A percentile compares a stretch with the other conserved stretches of the same genome.
These are phyloP conservation scores for Sebastes elongatus DNA, from an alignment of 2,797 vertebrate species.

Conservation along the genomic window DNA sequence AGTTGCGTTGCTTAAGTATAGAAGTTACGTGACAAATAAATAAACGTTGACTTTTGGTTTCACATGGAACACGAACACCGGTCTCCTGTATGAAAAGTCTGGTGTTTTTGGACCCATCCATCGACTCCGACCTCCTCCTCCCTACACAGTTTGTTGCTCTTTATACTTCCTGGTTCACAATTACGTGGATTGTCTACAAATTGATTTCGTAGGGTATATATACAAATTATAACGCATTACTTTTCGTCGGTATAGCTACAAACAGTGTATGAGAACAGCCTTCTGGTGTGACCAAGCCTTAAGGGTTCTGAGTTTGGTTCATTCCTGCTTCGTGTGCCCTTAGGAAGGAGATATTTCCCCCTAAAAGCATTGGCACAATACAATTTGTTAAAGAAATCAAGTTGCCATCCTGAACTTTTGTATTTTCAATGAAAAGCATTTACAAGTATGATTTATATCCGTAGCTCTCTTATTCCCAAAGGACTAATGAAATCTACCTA, in stretches of 20 bases:
- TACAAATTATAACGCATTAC: not conserved
- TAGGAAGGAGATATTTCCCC: not conserved
- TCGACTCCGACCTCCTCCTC: rapidly evolving
- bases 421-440: not conserved
- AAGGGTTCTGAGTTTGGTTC: not conserved
- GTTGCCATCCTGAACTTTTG: not conserved
- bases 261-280: no score
- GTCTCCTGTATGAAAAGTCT: not conserved
- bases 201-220: no score
- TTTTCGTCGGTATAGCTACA: not conserved
- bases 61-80: not conserved
- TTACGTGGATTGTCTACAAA: not conserved
- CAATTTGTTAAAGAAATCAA: not conserved
- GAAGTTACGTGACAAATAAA: not conserved
- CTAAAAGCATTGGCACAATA: not conserved
- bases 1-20: not conserved
- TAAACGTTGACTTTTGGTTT: not conserved
- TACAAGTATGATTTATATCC: not conserved
- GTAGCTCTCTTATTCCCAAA: not conserved
- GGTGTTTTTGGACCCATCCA: not conserved
- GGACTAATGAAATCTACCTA: not conserved
- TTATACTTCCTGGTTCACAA: not conserved
- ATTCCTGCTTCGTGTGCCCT: not conserved
- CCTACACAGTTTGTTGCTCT: not conserved
- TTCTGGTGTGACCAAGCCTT: not conserved